phyloP scores from a whole-genome alignment of 2,797 vertebrate genomes.

The Hydrophis major region DNA sequence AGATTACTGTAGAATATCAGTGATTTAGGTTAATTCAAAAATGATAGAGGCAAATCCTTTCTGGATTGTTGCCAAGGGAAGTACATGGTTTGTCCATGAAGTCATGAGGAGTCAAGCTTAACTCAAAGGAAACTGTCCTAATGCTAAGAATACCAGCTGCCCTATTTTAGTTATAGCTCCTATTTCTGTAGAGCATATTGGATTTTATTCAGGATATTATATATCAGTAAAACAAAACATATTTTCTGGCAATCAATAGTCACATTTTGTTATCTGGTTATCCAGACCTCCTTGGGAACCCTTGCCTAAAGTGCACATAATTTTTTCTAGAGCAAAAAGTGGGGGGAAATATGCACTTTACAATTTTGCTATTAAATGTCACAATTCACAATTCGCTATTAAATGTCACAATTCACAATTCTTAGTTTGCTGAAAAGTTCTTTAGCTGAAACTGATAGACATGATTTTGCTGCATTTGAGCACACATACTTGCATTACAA shows the following conservation, averaged over 20 bases:
- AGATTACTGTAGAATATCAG: not conserved
- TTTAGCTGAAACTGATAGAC: not conserved
- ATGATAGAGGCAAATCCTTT: not conserved
- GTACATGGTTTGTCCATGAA: not conserved
- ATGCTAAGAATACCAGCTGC: not conserved
- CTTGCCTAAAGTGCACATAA: not conserved
- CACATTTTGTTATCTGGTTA: not conserved
- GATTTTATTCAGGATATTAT: not conserved
- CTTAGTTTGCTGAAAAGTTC: not conserved
- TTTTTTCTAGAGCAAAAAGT: not conserved
- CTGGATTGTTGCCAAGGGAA: not conserved
- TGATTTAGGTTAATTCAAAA: not conserved
- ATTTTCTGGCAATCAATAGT: not conserved
- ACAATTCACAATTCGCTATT: not conserved
- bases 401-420: not conserved
- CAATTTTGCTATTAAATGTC: not conserved
- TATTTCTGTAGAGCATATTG: not conserved
- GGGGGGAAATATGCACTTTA: not conserved
- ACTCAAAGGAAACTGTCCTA: not conserved
- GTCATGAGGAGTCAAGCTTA: not conserved
- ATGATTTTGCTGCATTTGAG: not conserved
- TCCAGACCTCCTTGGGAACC: not conserved
- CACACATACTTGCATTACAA: not conserved
- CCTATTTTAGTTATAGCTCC: not conserved
- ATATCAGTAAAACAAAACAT: not conserved